Evolutionary conservation across 2,113 vertebrate genomes (phyloP), one percentile per base, ranked within the genome.

Genomic region (Alligator sinensis): DNA sequence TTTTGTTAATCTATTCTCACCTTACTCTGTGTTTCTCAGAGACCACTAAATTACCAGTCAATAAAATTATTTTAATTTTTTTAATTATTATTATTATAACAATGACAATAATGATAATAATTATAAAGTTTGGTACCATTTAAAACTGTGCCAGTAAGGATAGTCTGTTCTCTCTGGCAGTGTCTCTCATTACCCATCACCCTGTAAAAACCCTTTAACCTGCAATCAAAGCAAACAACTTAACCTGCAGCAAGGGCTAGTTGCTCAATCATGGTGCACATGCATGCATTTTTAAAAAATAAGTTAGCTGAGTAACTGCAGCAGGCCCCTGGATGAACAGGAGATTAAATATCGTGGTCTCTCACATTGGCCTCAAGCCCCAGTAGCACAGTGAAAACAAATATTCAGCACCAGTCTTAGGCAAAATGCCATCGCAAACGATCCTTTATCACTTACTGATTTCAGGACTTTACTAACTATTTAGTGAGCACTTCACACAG

Each of bases 151-250:
- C 47, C 7, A 9, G 47, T 47, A 47, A 8, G 47, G 47, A 47
- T 47, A 47, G 47, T 47, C 47, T 47, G 47, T 47, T 47, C 47
- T 47, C 47, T 47, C 47, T 47, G 47, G 47, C 47, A 47, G 47
- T 47, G 76, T 28, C 80, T 72, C 91, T 11, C 13, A 66, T 64
- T 38, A 79, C 38, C 68, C 88, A 72, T 17, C 91, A 81, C 83
- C 79, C 88, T 86, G 94, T 72, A 18, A 47, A 70, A 79, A 94
- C 34, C 74, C 63, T 95, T 28, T 77, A 92, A 76, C 16, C 74
- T 87, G 82, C 16, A 81, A 63, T 66, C 3, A 22, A 5, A 66
- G 47, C 61, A 80, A 2, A 34, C 0, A 9, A 75, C 58, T 86
- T 74, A 80, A 55, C 25, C 84, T 82, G 86, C 75, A 82, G 61